phyloP scores from a whole-genome alignment of 2,888 invertebrate genomes.

The Kryphioiulus occultus region DNA sequence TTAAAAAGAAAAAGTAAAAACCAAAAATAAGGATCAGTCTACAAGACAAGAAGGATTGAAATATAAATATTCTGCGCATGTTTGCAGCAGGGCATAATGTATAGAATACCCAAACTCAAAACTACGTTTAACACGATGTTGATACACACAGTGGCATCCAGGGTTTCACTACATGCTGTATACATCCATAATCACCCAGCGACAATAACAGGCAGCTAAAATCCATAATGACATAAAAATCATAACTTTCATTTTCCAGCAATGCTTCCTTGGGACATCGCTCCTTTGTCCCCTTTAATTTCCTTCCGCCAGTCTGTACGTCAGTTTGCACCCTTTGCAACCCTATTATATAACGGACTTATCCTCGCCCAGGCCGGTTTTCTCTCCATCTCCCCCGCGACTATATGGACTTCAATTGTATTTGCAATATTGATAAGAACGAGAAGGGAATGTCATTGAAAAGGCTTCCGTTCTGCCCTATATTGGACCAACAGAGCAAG shows the following conservation, averaged over 20 bases:
- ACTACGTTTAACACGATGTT: neutral
- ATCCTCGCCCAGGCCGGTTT: neutral
- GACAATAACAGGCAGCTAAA: neutral
- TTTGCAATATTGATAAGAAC: constrained; percentile 36
- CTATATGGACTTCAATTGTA: constrained; percentile 15
- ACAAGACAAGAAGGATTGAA: too few relatives aligned
- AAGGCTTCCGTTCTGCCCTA: constrained; percentile 21
- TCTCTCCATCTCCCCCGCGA: neutral
- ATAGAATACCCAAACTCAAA: too few relatives aligned
- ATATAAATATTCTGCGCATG: too few relatives aligned
- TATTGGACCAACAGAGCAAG: constrained; percentile 15
- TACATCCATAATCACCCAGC: neutral
- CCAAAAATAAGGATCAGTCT: too few relatives aligned
- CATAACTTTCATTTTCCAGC: constrained; percentile 32
- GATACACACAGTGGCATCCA: neutral
- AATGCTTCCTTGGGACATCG: constrained; percentile 36
- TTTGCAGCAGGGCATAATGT: too few relatives aligned
- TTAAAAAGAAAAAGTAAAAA: too few relatives aligned
- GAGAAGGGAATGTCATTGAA: constrained; percentile 39
- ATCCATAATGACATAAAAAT: constrained; percentile 27
- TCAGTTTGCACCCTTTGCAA: constrained; percentile 36
- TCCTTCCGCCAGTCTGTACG: constrained; percentile 30
- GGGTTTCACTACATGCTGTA: neutral
- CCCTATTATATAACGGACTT: neutral
- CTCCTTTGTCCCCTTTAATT: constrained; percentile 43